Evolutionary conservation across 2,888 invertebrate genomes (phyloP).

Genomic region (Oasisia sp.): DNA sequence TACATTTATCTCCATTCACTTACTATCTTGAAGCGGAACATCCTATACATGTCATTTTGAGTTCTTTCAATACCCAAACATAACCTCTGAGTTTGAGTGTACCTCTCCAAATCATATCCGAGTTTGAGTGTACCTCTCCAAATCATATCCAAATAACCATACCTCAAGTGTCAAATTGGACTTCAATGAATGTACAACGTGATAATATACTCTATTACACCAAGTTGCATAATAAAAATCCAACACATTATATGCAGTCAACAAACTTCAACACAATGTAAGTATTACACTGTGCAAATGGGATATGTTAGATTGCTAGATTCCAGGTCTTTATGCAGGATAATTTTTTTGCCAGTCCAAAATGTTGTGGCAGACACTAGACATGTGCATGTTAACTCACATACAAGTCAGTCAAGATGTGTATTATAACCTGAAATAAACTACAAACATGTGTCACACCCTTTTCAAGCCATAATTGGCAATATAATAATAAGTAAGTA

Average conservation of each 20-base stretch:
- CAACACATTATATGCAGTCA: not conserved
- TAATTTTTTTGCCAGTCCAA: no score
- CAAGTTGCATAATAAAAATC: not conserved
- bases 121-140: not conserved
- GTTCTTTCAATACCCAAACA: not conserved
- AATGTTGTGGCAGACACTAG: no score
- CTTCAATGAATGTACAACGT: not conserved
- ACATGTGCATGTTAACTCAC: no score
- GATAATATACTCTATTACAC: not conserved
- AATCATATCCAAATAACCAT: not conserved
- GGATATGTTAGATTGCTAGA: not conserved
- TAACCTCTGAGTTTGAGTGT: not conserved
- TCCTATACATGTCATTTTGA: not conserved
- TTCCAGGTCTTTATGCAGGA: no score
- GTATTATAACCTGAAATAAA: no score
- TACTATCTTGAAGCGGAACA: not conserved
- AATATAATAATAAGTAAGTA: no score
- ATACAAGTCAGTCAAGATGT: no score
- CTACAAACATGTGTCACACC: no score
- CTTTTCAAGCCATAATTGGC: no score
- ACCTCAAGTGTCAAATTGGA: not conserved
- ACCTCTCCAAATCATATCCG: not conserved
- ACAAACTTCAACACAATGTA: not conserved
- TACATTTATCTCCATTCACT: not conserved
- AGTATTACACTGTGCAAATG: not conserved